Evolutionary conservation across 2,113 vertebrate species (phyloP).

Genomic region (Amphiprion ocellaris): DNA sequence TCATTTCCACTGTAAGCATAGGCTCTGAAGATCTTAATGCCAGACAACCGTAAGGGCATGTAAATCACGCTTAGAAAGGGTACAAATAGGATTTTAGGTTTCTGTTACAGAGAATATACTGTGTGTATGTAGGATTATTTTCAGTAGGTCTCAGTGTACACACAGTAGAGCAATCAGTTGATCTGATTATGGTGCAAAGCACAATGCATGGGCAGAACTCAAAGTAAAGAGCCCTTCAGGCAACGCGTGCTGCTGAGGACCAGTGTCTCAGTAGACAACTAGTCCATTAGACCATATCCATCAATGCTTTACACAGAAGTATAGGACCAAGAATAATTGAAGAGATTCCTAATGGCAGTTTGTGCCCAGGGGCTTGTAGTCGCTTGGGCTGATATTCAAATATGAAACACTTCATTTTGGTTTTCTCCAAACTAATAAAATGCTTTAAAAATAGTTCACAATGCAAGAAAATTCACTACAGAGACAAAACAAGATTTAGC

Average conservation of each 20-base stretch:
- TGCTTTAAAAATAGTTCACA: not conserved
- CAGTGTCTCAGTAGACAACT: constrained; percentile 55
- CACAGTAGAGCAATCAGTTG: constrained; percentile 35
- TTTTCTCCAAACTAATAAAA: not conserved
- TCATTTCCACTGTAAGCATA: constrained; percentile 44
- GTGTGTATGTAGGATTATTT: constrained; percentile 17
- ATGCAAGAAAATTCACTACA: not conserved
- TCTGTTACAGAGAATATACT: constrained; percentile 23
- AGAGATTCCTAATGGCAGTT: constrained; percentile 58
- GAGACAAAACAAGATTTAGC: too few species aligned
- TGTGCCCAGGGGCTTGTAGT: constrained; percentile 51
- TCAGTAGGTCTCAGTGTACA: constrained; percentile 16
- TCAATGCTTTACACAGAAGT: constrained; percentile 53
- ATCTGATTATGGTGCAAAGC: constrained; percentile 30
- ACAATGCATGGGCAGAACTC: constrained; percentile 29
- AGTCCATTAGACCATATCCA: constrained; percentile 69
- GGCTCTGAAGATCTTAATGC: constrained; percentile 34
- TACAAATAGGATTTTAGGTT: constrained; percentile 24
- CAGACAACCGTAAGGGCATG: constrained; percentile 16
- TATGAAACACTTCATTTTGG: not conserved
- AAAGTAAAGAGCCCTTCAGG: constrained; percentile 57
- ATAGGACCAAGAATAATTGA: constrained; percentile 57
- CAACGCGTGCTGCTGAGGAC: constrained; percentile 45
- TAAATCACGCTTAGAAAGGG: constrained; percentile 30
- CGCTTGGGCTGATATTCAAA: constrained; percentile 27